These are phyloP conservation scores for Vesta saturnalis DNA, from an alignment of 2,888 invertebrate genomes.

Conservation along the genomic window DNA sequence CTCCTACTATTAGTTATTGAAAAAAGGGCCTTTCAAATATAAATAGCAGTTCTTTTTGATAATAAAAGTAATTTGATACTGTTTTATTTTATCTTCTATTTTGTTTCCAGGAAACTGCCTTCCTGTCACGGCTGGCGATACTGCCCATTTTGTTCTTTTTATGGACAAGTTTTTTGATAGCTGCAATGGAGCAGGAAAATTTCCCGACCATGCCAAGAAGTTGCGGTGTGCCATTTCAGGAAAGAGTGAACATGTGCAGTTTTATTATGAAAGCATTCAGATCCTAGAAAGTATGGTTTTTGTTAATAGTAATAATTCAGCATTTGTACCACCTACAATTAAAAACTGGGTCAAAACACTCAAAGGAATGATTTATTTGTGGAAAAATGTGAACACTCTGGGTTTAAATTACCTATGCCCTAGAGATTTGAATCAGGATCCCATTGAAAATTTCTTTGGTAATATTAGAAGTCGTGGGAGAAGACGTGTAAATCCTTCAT, in stretches of 20 bases:
- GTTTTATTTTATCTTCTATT: too few species aligned
- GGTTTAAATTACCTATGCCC: neutral
- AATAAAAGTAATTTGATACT: too few species aligned
- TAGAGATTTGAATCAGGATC: conserved; percentile 9
- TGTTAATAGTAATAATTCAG: neutral
- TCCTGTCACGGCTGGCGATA: too few species aligned
- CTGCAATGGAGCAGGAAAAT: too few species aligned
- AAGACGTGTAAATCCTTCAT: too few species aligned
- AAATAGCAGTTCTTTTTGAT: too few species aligned
- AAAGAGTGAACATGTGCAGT: conserved; percentile 26
- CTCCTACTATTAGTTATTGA: too few species aligned
- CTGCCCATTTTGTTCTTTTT: conserved; percentile 6
- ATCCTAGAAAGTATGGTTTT: conserved; percentile 31
- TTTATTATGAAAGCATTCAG: conserved; percentile 28
- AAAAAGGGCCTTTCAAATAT: too few species aligned
- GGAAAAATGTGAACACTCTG: neutral
- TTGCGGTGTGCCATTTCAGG: neutral
- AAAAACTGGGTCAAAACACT: conserved; percentile 1
- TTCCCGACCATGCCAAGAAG: neutral
- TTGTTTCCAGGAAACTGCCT: too few species aligned
- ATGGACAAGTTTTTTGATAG: neutral
- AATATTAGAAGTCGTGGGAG: conserved; percentile 5
- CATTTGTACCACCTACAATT: conserved; percentile 1
- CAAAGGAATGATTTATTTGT: neutral
- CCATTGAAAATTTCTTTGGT: conserved; percentile 10